Conservation (phyloP, 2,797 vertebrate genomes). For the Pogonophryne albipinna region DNA sequence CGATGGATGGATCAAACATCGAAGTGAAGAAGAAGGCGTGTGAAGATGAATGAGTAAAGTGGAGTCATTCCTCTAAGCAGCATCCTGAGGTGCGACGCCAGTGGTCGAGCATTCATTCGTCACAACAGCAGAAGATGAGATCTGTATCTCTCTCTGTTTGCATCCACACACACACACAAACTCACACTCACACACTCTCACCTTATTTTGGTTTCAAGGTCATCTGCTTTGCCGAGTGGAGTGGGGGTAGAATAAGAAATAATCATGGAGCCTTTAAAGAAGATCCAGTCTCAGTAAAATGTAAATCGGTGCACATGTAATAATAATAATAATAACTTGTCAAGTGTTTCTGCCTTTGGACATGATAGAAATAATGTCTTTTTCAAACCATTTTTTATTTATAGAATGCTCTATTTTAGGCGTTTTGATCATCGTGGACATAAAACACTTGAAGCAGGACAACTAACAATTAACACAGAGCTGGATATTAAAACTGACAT, state of each 20-base stretch:
- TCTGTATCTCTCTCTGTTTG: slow-evolving; percentile 38
- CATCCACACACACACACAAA: background rate
- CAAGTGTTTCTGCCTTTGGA: slow-evolving; percentile 15
- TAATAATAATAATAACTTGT: slow-evolving; percentile 2
- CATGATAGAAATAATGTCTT: background rate
- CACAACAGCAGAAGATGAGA: slow-evolving; percentile 48
- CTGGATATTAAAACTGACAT: background rate
- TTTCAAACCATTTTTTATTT: slow-evolving; percentile 21
- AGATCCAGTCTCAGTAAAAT: slow-evolving; percentile 1
- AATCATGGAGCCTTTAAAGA: slow-evolving; percentile 3
- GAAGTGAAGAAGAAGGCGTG: slow-evolving; percentile 22
- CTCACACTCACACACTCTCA: slow-evolving; percentile 27
- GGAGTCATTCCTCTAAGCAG: slow-evolving; percentile 42
- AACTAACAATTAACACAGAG: background rate
- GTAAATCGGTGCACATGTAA: slow-evolving; percentile 12
- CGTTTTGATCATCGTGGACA: slow-evolving; percentile 19
- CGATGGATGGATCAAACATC: slow-evolving; percentile 53
- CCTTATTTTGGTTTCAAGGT: slow-evolving; percentile 61
- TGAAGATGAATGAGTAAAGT: slow-evolving; percentile 63
- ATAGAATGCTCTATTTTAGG: slow-evolving; percentile 38
- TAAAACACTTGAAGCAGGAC: background rate
- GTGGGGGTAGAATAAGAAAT: slow-evolving; percentile 41
- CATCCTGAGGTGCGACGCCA: slow-evolving; percentile 28
- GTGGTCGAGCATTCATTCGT: slow-evolving; percentile 60
- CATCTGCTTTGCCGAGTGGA: slow-evolving; percentile 25